Percentiles rank a stretch among this genome's conserved stretches.
Conservation (phyloP, 1,140 invertebrate genomes). For the Platyscapa corneri region DNA sequence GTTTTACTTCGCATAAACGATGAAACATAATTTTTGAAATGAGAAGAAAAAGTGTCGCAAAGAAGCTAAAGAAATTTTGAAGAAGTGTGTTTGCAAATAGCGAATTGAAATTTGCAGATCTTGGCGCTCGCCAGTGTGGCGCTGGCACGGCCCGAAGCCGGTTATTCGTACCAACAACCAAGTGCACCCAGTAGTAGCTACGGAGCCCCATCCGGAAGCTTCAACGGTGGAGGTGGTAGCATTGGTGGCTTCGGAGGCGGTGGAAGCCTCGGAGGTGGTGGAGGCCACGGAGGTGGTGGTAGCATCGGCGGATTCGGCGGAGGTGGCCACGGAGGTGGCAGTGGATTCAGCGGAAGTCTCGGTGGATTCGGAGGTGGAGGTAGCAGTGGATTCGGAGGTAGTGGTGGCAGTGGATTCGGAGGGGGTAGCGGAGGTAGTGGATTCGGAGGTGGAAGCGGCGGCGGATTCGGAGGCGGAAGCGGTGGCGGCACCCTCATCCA, state of each 20-base stretch:
- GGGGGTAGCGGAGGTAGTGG: constrained; percentile 55
- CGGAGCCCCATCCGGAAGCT: constrained; percentile 68
- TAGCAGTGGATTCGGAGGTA: constrained; percentile 61
- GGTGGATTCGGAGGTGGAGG: constrained; percentile 58
- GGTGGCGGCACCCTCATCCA: constrained; percentile 75
- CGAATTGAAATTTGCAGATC: constrained; percentile 67
- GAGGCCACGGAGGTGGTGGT: constrained; percentile 56
- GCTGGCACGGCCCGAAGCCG: constrained; percentile 75
- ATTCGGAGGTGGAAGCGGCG: constrained; percentile 64
- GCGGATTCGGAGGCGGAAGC: constrained; percentile 64
- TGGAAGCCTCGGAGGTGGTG: constrained; percentile 49
- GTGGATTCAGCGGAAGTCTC: constrained; percentile 61
- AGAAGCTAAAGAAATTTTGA: neutral
- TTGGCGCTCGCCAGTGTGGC: constrained; percentile 74
- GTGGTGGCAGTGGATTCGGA: constrained; percentile 55
- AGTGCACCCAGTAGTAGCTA: constrained; percentile 65
- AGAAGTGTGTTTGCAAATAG: neutral
- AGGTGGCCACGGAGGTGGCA: constrained; percentile 62
- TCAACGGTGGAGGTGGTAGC: constrained; percentile 56
- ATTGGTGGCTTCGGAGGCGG: constrained; percentile 60
- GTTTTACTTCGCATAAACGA: no score
- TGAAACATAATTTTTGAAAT: neutral
- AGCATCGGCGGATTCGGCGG: constrained; percentile 60
- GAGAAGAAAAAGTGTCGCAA: neutral
- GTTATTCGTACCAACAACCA: constrained; percentile 73